Percentiles rank a stretch among this genome's conserved stretches.
These are phyloP conservation scores for Tragopan temminckii DNA, from an alignment of 2,797 vertebrate genomes.

Conservation along the genomic window DNA sequence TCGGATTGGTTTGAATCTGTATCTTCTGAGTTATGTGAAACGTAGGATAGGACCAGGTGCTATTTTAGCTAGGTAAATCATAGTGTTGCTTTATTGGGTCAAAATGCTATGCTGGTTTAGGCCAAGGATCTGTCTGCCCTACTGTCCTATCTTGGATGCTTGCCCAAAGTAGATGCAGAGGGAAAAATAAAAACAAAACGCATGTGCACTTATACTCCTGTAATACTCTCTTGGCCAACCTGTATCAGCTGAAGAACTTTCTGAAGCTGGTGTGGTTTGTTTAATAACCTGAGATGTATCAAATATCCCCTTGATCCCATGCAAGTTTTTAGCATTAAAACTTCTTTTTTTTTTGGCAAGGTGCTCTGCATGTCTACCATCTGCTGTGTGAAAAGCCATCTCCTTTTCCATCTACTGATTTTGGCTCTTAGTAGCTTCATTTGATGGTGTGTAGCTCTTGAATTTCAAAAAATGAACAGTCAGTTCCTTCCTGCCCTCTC, in stretches of 20 bases:
- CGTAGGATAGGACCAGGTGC: background rate
- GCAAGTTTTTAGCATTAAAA: background rate
- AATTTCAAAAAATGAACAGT: background rate
- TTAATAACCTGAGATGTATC: background rate
- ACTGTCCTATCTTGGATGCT: background rate
- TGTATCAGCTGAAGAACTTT: background rate
- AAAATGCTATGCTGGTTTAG: background rate
- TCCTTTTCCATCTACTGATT: constrained; percentile 11
- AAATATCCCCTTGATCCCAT: background rate
- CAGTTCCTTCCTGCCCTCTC: background rate
- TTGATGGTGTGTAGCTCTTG: background rate
- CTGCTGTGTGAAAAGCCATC: constrained; percentile 48
- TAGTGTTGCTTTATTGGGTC: background rate
- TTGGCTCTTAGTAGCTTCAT: background rate
- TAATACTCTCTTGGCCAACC: background rate
- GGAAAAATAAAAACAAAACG: background rate
- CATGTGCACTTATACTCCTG: background rate
- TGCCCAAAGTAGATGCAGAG: background rate
- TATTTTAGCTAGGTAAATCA: background rate
- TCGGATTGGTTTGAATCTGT: background rate
- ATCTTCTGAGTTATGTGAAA: background rate
- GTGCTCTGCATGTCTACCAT: constrained; percentile 7
- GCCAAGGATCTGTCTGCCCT: background rate
- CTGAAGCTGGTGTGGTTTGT: background rate
- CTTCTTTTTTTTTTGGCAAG: background rate